phyloP scores from a whole-genome alignment of 2,888 invertebrate genomes.

The Metallyticus violacea region DNA sequence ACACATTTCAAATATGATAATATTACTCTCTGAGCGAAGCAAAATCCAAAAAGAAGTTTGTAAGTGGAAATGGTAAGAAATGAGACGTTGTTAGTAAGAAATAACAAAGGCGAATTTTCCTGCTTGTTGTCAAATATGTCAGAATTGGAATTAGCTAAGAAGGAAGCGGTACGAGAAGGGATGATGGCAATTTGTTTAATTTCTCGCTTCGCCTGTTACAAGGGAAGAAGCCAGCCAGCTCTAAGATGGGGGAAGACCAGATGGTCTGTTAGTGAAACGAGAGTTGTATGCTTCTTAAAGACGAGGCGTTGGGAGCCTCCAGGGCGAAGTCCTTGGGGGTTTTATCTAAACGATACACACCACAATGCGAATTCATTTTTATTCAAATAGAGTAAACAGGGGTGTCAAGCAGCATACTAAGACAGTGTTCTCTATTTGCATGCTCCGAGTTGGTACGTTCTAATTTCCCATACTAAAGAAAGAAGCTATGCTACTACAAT shows the following conservation, averaged over 20 bases:
- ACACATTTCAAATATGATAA: background rate
- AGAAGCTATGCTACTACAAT: too few relatives aligned
- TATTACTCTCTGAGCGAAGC: background rate
- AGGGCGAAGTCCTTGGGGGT: too few relatives aligned
- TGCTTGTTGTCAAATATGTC: background rate
- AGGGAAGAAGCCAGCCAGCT: background rate
- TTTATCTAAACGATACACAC: background rate
- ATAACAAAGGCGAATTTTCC: background rate
- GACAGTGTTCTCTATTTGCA: too few relatives aligned
- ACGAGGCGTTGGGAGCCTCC: background rate
- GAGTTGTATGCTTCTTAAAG: background rate
- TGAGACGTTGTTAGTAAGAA: background rate
- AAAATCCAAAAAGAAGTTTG: background rate
- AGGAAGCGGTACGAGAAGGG: background rate
- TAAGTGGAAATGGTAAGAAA: background rate
- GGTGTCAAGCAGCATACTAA: background rate
- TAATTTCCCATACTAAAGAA: too few relatives aligned
- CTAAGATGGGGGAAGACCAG: background rate
- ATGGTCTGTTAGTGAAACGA: background rate
- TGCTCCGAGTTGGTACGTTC: too few relatives aligned
- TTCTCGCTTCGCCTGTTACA: background rate
- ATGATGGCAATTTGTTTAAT: background rate
- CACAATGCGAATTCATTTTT: background rate
- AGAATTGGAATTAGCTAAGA: background rate
- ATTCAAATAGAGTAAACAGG: background rate